Percentiles rank a stretch among this genome's conserved stretches.
Conservation (phyloP, 1,140 invertebrate genomes). For the Panagrolaimus sp. region DNA sequence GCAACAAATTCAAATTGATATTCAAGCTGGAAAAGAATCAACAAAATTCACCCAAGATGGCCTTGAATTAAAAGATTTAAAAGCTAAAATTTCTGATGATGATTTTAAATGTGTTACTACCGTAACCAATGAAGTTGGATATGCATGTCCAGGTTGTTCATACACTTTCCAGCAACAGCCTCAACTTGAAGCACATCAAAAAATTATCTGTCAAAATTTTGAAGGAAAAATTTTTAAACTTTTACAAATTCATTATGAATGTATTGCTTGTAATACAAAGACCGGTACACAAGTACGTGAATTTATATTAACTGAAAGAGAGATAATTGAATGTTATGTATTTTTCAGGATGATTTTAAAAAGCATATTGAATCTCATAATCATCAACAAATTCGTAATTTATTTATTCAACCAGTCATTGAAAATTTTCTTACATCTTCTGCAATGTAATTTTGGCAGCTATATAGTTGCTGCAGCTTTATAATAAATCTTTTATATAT, state of each 20-base stretch:
- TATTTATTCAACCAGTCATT: too few relatives aligned
- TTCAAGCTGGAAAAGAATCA: constrained; percentile 28
- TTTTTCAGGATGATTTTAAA: constrained; percentile 10
- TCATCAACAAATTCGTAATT: background rate
- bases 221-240: constrained; percentile 44
- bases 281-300: constrained; percentile 52
- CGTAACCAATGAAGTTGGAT: constrained; percentile 47
- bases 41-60: constrained; percentile 53
- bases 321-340: background rate
- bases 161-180: constrained; percentile 55
- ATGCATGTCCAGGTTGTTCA: constrained; percentile 50
- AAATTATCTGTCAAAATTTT: constrained; percentile 41
- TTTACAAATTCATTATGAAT: constrained; percentile 55
- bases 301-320: background rate
- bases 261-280: constrained; percentile 33
- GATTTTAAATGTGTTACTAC: constrained; percentile 30
- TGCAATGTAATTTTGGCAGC: too few relatives aligned
- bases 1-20: constrained; percentile 41
- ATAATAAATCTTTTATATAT: too few relatives aligned
- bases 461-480: too few relatives aligned
- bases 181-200: constrained; percentile 52
- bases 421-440: too few relatives aligned
- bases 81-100: constrained; percentile 21
- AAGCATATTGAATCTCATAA: background rate
- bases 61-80: constrained; percentile 26